Conservation (phyloP, 2,888 invertebrate species). For the Sarcophaga carnaria region DNA sequence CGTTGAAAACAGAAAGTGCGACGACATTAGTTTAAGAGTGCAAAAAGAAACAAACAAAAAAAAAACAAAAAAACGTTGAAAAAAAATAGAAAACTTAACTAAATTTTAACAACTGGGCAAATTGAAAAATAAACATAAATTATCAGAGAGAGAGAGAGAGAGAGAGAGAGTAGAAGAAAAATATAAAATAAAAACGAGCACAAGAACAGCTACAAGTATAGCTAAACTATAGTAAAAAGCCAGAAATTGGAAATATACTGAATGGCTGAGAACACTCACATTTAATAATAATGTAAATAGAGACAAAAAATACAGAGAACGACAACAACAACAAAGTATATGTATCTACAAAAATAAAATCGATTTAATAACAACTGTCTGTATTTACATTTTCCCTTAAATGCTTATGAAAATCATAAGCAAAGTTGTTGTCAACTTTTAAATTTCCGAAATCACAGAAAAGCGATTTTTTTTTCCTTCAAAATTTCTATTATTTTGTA, state of each 20-base stretch:
- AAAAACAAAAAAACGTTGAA: background rate
- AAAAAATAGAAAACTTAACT: background rate
- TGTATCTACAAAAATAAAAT: slow-evolving; percentile 17
- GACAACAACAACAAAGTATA: slow-evolving; percentile 16
- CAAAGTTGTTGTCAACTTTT: background rate
- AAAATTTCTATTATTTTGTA: no score
- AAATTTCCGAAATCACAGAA: no score
- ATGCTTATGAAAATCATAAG: background rate
- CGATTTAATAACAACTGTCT: slow-evolving; percentile 31
- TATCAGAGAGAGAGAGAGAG: background rate
- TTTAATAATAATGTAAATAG: slow-evolving; percentile 23
- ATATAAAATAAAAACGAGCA: background rate
- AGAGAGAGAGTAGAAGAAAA: slow-evolving; percentile 17
- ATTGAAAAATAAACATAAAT: slow-evolving; percentile 28
- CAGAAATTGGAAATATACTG: slow-evolving; percentile 4
- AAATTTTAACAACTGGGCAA: slow-evolving; percentile 18
- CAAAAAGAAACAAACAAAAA: slow-evolving; percentile 10
- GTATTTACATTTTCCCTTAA: slow-evolving; percentile 52
- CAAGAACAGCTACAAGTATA: background rate
- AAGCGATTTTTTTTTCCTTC: no score
- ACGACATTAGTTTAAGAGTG: background rate
- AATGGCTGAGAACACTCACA: no score
- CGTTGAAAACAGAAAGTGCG: background rate
- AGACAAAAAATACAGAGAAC: background rate
- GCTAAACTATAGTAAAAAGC: background rate